These are phyloP conservation scores for Argyresthia albistria DNA, from an alignment of 2,888 invertebrate species.

Conservation along the genomic window DNA sequence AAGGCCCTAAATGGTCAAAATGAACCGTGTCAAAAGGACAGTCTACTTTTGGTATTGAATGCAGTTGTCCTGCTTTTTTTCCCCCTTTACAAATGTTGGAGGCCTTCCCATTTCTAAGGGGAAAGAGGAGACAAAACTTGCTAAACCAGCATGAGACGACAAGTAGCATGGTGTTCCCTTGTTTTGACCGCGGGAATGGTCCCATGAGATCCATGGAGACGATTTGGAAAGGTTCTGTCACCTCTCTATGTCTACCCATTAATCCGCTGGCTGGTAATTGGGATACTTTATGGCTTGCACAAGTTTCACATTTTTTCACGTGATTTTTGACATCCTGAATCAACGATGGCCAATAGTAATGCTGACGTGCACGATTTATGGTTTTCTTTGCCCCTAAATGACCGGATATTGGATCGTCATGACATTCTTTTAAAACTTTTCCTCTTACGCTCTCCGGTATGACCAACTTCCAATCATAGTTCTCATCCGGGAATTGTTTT, in stretches of 20 bases:
- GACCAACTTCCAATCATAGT: slow-evolving; percentile 7
- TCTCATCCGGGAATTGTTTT: slow-evolving; percentile 9
- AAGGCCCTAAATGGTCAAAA: no score
- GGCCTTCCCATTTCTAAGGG: not conserved
- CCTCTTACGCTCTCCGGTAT: slow-evolving; percentile 5
- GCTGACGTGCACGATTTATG: slow-evolving; percentile 1
- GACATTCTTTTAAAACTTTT: slow-evolving; percentile 8
- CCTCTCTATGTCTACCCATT: slow-evolving; percentile 8
- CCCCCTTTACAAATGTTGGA: no score
- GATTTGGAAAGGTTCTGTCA: slow-evolving; percentile 5
- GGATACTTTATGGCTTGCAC: slow-evolving; percentile 6
- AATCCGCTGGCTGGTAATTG: slow-evolving; percentile 6
- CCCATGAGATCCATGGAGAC: not conserved
- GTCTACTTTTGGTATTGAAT: no score
- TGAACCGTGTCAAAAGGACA: no score
- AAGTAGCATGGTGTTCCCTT: not conserved
- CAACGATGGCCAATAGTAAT: slow-evolving; percentile 9
- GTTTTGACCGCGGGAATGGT: not conserved
- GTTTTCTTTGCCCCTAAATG: slow-evolving; percentile 9
- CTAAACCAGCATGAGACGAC: not conserved
- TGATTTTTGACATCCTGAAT: slow-evolving; percentile 7
- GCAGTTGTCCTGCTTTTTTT: no score
- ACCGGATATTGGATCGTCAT: slow-evolving; percentile 5
- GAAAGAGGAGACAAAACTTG: not conserved
- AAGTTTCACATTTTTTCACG: slow-evolving; percentile 8